Evolutionary conservation across 1,140 invertebrate species (phyloP).

Genomic region (Monomorium pharaonis): DNA sequence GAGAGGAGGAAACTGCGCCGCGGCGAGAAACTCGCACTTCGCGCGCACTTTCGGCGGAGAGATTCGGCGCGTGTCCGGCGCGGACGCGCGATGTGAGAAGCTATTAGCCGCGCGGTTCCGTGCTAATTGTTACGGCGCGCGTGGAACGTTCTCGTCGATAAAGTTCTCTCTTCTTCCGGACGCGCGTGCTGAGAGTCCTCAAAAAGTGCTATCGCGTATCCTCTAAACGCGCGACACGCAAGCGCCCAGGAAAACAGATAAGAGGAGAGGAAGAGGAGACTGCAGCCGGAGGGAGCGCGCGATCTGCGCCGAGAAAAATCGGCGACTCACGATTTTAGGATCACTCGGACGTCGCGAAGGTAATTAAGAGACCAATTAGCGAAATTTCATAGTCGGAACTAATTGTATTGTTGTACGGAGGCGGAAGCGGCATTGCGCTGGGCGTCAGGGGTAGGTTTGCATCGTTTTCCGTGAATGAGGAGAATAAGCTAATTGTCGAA

Average conservation of each 20-base stretch:
- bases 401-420: not conserved
- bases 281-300: not conserved
- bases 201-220: not conserved
- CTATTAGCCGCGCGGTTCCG: constrained; percentile 34
- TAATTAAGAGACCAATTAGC: constrained; percentile 35
- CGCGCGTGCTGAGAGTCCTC: not conserved
- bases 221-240: not conserved
- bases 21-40: not conserved
- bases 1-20: not conserved
- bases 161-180: not conserved
- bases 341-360: constrained; percentile 7
- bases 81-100: constrained; percentile 18
- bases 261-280: not conserved
- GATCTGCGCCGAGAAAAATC: not conserved
- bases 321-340: not conserved
- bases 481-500: not conserved
- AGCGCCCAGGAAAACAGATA: not conserved
- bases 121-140: constrained; percentile 28
- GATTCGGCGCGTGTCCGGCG: not conserved
- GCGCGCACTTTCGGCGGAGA: not conserved
- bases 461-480: not conserved
- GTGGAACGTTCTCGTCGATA: constrained; percentile 48
- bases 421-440: not conserved
- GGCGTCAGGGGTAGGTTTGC: not conserved
- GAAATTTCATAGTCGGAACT: not conserved